Conservation (phyloP, 2,113 vertebrate genomes). For the Megaceryle torquata region DNA sequence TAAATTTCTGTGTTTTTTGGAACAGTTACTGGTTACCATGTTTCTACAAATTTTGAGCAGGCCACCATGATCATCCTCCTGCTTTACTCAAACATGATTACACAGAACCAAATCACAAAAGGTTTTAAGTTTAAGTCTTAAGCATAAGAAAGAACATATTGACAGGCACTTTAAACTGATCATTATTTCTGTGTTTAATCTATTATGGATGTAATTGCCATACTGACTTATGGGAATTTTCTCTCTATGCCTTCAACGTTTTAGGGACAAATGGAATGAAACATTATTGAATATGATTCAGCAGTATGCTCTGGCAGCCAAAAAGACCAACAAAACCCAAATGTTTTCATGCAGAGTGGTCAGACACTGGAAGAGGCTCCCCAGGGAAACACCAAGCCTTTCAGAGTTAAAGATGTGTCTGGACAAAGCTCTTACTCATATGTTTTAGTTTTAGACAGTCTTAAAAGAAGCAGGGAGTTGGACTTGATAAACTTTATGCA, state of each 20-base stretch:
- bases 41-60: neutral
- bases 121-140: neutral
- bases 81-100: neutral
- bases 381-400: neutral
- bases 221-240: neutral
- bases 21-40: neutral
- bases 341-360: neutral
- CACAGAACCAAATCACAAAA: neutral
- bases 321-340: neutral
- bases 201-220: neutral
- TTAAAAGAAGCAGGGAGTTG: neutral
- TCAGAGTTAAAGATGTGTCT: neutral
- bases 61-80: neutral
- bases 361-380: neutral
- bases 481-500: neutral
- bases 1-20: neutral
- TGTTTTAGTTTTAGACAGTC: neutral
- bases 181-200: neutral
- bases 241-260: neutral
- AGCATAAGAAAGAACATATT: neutral
- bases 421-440: neutral
- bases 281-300: neutral
- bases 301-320: neutral
- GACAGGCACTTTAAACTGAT: neutral
- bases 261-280: neutral